Percentiles rank a stretch among this genome's conserved stretches.
Evolutionary conservation across 2,888 invertebrate species (phyloP).

Genomic region (Amphipyra berbera): DNA sequence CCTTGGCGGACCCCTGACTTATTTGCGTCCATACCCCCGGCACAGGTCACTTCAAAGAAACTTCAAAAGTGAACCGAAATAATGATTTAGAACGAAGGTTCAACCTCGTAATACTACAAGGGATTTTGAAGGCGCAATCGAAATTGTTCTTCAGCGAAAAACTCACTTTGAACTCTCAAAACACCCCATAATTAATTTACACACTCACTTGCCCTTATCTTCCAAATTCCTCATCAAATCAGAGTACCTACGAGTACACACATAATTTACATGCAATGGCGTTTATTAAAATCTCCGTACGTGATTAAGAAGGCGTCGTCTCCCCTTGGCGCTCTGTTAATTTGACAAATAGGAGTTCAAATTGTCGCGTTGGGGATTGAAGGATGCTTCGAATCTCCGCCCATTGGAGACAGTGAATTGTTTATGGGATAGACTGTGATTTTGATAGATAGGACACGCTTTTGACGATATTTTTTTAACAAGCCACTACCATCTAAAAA

Average conservation of each 20-base stretch:
- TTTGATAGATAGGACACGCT: constrained; percentile 36
- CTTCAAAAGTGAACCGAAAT: too few species aligned
- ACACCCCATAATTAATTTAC: constrained; percentile 25
- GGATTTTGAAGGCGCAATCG: not conserved
- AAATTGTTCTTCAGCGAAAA: not conserved
- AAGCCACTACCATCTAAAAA: too few species aligned
- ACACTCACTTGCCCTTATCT: not conserved
- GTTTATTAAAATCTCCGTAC: constrained; percentile 63
- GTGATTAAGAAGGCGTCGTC: constrained; percentile 62
- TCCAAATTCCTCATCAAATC: constrained; percentile 25
- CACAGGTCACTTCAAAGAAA: too few species aligned
- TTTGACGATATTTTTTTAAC: not conserved
- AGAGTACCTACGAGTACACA: constrained; percentile 18
- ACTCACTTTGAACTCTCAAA: not conserved
- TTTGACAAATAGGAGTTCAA: constrained; percentile 74
- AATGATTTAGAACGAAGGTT: too few species aligned
- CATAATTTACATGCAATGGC: constrained; percentile 51
- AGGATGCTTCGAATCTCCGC: constrained; percentile 70
- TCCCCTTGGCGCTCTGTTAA: constrained; percentile 59
- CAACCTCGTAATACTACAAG: too few species aligned
- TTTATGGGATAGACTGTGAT: constrained; percentile 27
- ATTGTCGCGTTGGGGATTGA: constrained; percentile 62
- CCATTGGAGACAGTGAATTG: constrained; percentile 59
- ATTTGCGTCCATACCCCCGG: too few species aligned
- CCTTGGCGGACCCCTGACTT: too few species aligned